phyloP scores from a whole-genome alignment of 2,797 vertebrate genomes.

The Typhlichthys eigenmanni region DNA sequence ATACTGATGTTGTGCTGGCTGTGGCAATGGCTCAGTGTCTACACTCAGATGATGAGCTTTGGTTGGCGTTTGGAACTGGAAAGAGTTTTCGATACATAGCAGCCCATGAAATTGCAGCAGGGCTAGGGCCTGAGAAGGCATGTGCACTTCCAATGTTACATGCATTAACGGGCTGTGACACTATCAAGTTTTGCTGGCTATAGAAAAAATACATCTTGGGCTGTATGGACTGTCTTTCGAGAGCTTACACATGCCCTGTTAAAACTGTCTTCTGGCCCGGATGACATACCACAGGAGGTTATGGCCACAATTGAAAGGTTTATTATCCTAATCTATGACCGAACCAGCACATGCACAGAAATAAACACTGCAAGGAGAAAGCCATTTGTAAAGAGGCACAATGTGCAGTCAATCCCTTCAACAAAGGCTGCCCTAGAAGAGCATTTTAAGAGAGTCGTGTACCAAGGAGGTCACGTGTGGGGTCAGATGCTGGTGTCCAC shows the following conservation, averaged over 20 bases:
- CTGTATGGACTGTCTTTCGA: neutral
- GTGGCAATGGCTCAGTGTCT: constrained; percentile 8
- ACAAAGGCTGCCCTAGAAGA: no score
- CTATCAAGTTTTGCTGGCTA: constrained; percentile 3
- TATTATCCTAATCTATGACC: no score
- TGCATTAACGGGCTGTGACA: constrained; percentile 21
- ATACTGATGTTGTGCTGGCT: neutral
- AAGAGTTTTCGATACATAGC: constrained; percentile 10
- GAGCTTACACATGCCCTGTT: neutral
- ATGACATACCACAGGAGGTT: no score
- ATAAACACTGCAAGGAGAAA: no score
- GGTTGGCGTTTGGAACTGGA: constrained; percentile 18
- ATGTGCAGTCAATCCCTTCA: neutral
- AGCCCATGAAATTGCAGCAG: constrained; percentile 12
- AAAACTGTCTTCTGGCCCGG: no score
- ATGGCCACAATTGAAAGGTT: no score
- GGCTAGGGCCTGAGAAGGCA: neutral
- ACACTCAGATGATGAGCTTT: neutral
- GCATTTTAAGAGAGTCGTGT: no score
- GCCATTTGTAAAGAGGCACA: no score
- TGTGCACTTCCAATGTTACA: constrained; percentile 12
- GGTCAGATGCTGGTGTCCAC: neutral
- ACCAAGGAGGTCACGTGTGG: no score
- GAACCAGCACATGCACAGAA: no score
- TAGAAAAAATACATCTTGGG: neutral